phyloP scores from a whole-genome alignment of 35 echinoderm and acorn worm genomes.

The Apostichopus japonicus region DNA sequence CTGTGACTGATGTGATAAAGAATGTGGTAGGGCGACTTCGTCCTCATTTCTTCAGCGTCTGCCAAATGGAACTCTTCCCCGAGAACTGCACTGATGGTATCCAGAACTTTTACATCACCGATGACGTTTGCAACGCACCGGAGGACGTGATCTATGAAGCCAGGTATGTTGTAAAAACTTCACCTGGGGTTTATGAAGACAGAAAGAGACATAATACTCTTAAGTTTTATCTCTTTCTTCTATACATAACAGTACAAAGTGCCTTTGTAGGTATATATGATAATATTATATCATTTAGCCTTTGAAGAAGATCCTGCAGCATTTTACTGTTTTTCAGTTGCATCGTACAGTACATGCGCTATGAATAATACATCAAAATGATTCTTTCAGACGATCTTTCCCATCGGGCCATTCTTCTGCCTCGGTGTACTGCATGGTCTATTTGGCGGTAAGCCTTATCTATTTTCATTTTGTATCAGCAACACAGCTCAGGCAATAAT shows the following conservation, averaged over 20 bases:
- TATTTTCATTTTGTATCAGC: neutral
- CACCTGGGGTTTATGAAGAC: no score
- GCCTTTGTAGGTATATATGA: no score
- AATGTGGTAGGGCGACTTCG: conserved; percentile 88
- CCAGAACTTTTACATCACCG: conserved; percentile 69
- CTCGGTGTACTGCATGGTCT: conserved; percentile 91
- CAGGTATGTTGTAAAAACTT: conserved; percentile 10
- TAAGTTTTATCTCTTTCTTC: no score
- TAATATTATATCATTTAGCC: no score
- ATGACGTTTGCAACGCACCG: conserved; percentile 71
- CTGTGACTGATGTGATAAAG: conserved; percentile 79
- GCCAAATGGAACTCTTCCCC: conserved; percentile 66
- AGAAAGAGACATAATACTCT: no score
- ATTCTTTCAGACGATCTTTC: conserved; percentile 81
- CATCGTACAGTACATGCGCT: no score
- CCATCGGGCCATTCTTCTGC: conserved; percentile 90
- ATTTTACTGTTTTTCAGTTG: no score
- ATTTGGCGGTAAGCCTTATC: conserved; percentile 70
- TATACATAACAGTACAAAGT: no score
- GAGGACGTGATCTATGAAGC: conserved; percentile 65
- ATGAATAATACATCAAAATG: neutral
- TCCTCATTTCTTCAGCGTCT: conserved; percentile 89
- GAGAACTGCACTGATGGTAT: conserved; percentile 79
- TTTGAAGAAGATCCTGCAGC: no score
- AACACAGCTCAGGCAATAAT: no score